phyloP scores from a whole-genome alignment of 2,888 invertebrate genomes.

The Coremacera marginata region DNA sequence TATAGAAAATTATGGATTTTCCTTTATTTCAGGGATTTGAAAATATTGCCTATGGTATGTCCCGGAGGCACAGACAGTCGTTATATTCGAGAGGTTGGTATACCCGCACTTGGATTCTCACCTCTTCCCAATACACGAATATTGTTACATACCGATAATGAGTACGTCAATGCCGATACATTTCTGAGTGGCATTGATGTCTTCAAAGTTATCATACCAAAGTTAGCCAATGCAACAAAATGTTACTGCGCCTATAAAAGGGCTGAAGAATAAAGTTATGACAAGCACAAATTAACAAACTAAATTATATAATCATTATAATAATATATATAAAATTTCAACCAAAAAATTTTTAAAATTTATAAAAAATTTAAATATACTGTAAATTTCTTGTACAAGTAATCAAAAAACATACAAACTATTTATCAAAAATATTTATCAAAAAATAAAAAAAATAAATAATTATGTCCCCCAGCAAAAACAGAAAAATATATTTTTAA shows the following conservation, averaged over 20 bases:
- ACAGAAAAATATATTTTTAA: too few species aligned
- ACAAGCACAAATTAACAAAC: too few species aligned
- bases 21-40: constrained; percentile 72
- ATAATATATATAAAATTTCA: too few species aligned
- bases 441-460: too few species aligned
- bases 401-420: too few species aligned
- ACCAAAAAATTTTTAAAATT: too few species aligned
- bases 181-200: constrained; percentile 88
- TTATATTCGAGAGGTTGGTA: constrained; percentile 82
- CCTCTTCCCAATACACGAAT: constrained; percentile 89
- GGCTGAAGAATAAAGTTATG: neutral
- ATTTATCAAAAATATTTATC: too few species aligned
- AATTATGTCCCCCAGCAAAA: too few species aligned
- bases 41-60: constrained; percentile 81
- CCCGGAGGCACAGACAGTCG: constrained; percentile 93
- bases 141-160: constrained; percentile 91
- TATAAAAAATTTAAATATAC: too few species aligned
- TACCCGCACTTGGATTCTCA: constrained; percentile 92
- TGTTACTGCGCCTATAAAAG: neutral
- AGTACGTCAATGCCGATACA: constrained; percentile 81
- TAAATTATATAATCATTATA: too few species aligned
- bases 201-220: constrained; percentile 69
- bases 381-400: too few species aligned
- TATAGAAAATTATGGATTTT: constrained; percentile 30
- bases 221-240: constrained; percentile 57